Percentiles rank a stretch among this genome's conserved stretches.
phyloP scores from a whole-genome alignment of 30 jellyfish, hydroid and myxozoan genomes.

The Hydractinia echinata region DNA sequence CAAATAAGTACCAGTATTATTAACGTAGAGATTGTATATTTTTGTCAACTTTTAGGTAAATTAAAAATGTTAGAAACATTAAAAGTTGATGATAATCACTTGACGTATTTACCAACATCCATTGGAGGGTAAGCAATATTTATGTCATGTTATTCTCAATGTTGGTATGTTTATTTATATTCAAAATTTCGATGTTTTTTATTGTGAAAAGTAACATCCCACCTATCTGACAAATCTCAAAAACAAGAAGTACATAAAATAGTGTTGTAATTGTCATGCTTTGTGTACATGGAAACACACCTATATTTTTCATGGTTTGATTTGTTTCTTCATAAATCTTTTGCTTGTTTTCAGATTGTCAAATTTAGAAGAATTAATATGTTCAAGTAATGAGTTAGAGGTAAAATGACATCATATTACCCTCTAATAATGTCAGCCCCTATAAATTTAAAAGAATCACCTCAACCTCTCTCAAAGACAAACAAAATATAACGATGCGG shows the following conservation, averaged over 20 bases:
- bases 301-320: not conserved
- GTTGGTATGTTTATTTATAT: too few relatives aligned
- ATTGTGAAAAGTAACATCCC: too few relatives aligned
- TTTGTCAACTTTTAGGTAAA: conserved; percentile 51
- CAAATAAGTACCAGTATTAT: too few relatives aligned
- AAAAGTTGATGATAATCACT: conserved; percentile 84
- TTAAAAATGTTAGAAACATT: conserved; percentile 73
- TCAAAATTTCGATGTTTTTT: too few relatives aligned
- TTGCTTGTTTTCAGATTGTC: conserved; percentile 45
- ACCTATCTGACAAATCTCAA: too few relatives aligned
- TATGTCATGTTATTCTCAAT: not conserved
- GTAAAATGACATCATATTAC: conserved; percentile 17
- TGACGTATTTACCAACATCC: conserved; percentile 80
- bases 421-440: too few relatives aligned
- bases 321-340: not conserved
- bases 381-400: conserved; percentile 77
- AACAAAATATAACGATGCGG: too few relatives aligned
- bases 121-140: conserved; percentile 82
- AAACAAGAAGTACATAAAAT: too few relatives aligned
- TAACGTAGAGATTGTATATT: not conserved
- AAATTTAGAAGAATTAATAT: conserved; percentile 69
- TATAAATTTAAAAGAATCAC: too few relatives aligned
- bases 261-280: too few relatives aligned
- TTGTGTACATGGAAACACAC: not conserved
- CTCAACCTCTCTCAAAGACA: too few relatives aligned